Percentiles rank a stretch among this genome's conserved stretches.
Conservation (phyloP, 2,888 invertebrate genomes). For the Minunthozetes semirufus region DNA sequence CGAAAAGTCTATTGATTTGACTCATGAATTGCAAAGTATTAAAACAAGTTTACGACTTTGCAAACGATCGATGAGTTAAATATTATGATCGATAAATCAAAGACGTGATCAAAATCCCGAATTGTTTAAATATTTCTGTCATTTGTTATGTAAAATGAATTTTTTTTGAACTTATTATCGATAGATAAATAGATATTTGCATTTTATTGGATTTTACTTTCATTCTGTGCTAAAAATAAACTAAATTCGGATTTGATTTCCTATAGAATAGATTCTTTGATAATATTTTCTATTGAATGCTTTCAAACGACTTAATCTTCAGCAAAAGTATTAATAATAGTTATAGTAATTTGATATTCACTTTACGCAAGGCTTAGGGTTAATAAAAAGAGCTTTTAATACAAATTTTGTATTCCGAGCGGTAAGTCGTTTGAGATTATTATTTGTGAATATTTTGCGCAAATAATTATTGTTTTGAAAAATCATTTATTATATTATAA, state of each 20-base stretch:
- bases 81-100: not conserved
- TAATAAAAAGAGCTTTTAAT: not conserved
- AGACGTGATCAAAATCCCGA: not conserved
- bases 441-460: not conserved
- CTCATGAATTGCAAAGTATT: too few species aligned
- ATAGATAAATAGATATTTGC: too few species aligned
- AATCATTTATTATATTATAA: not conserved
- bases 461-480: not conserved
- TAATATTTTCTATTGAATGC: too few species aligned
- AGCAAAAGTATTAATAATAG: not conserved
- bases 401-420: too few species aligned
- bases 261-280: too few species aligned
- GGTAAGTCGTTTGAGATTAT: not conserved
- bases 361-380: not conserved
- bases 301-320: not conserved
- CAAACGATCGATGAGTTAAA: not conserved
- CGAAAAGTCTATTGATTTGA: slow-evolving; percentile 46
- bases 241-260: too few species aligned
- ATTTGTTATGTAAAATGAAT: not conserved
- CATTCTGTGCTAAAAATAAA: too few species aligned
- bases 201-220: not conserved
- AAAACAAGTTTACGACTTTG: not conserved
- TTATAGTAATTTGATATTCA: slow-evolving; percentile 13
- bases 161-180: not conserved
- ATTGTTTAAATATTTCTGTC: not conserved